Evolutionary conservation across 2,113 vertebrate species (phyloP), one percentile per base, ranked within the genome.

Genomic region (Telmatochromis sp.): DNA sequence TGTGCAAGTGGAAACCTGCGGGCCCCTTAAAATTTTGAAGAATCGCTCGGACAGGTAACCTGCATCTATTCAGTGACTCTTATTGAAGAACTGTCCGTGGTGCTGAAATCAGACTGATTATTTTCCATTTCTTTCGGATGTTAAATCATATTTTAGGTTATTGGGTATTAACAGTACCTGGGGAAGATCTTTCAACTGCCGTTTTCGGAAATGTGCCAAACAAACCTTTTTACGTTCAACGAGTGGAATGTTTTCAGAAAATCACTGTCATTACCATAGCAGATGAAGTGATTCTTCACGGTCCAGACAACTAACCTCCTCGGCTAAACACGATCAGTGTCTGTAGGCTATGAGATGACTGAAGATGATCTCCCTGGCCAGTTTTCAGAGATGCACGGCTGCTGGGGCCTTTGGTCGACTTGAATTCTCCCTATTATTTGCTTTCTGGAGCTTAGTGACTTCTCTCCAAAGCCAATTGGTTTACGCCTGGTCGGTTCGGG

Each of bases 1-100:
- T 71, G 14, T 17, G 31, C 11, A 73, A 26, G 4, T 37, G 23
- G 60, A 28, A 84, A 51, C 58, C n/a, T 23, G 26, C 28, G 21
- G 15, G 10, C 9, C 17, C 10, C 4, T 60, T 54, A 71, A 5
- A 45, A 7, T 13, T 4, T 2, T 26, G 45, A 31, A 17, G 2
- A 3, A 28, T 26, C 71, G 31, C 17, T 21, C 13, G 31, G 57
- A 89, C 93, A 95, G 94, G 92, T 95, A 14, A 86, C n/a, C 73
- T 73, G 47, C 53, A 55, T 57, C 65, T 7, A 10, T 57, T 50
- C 33, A 26, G 47, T 80, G 57, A 83, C 73, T 31, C 87, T 63
- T 88, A 82, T 17, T 23, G 42, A 4, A 85, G 95, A 96, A 90
- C 95, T 96, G 91, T 96, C 96, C 96, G 13, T 93, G 95, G 95